Evolutionary conservation across 1,140 invertebrate genomes (phyloP).

Genomic region (Cephus cinctus): DNA sequence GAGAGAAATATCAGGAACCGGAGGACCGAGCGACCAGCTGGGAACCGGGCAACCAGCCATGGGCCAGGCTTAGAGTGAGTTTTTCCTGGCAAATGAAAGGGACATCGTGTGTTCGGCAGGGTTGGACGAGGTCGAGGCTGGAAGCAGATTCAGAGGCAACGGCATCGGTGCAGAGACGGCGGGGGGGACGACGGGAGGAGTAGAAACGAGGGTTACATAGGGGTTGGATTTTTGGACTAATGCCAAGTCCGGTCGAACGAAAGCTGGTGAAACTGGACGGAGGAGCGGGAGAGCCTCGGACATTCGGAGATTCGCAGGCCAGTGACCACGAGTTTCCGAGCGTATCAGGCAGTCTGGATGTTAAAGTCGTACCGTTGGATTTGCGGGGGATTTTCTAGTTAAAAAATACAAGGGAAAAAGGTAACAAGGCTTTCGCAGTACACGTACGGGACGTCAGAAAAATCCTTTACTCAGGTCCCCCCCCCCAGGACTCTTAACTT

Average conservation of each 20-base stretch:
- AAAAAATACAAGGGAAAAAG: constrained; percentile 11
- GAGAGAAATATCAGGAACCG: no score
- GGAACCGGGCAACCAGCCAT: no score
- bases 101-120: neutral
- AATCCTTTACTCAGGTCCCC: no score
- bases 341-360: no score
- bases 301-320: neutral
- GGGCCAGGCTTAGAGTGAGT: neutral
- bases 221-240: constrained; percentile 10
- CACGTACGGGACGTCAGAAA: no score
- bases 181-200: no score
- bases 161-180: no score
- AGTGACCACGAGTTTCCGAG: constrained; percentile 12
- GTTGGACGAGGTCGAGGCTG: neutral
- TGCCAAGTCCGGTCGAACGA: constrained; percentile 4
- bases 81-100: neutral
- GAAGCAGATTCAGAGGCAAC: no score
- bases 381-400: constrained; percentile 20
- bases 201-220: no score
- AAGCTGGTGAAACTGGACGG: constrained; percentile 10
- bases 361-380: constrained; percentile 23
- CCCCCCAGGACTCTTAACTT: no score
- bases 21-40: no score
- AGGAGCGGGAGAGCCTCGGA: neutral
- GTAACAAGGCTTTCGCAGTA: no score